Conservation (phyloP, 1,140 invertebrate species). For the honey bee (Apis mellifera) region Amel_HAv3.1 CM009945.2:9323001-9323500, state of each 20-base stretch:
- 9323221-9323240: background rate
- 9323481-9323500: background rate
- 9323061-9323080: conserved; percentile 61
- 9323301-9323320: too few species aligned
- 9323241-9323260: too few species aligned
- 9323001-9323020: conserved; percentile 56
- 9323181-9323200: conserved; percentile 68
- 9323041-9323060: conserved; percentile 66
- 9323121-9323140: conserved; percentile 72
- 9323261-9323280: too few species aligned
- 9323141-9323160: conserved; percentile 55
- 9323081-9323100: conserved; percentile 36
- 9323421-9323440: background rate
- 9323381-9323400: too few species aligned
- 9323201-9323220: background rate
- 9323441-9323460: background rate
- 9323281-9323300: too few species aligned
- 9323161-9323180: conserved; percentile 63
- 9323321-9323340: too few species aligned
- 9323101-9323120: conserved; percentile 64
- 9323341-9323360: too few species aligned
- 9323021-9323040: conserved; percentile 70
- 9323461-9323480: background rate
- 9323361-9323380: too few species aligned
- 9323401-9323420: too few species aligned